Percentiles rank a stretch among this genome's conserved stretches.
Conservation (phyloP, 2,113 vertebrate species). For the Felis catus region DNA sequence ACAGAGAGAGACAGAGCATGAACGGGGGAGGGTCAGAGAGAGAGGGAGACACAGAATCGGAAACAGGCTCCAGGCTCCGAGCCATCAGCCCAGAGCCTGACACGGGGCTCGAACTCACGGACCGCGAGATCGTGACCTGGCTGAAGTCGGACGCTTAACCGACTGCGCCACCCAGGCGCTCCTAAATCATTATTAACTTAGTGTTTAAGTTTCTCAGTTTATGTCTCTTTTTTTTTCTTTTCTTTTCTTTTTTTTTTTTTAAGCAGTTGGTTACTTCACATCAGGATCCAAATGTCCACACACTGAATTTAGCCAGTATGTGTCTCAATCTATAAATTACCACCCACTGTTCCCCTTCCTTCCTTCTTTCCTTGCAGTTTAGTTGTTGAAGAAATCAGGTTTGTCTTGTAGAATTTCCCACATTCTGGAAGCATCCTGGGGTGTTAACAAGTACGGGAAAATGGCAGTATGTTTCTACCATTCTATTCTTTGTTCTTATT, state of each 20-base stretch:
- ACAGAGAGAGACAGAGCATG: too few relatives aligned
- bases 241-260: background rate
- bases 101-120: too few relatives aligned
- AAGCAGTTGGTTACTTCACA: background rate
- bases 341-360: background rate
- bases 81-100: too few relatives aligned
- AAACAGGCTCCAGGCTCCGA: too few relatives aligned
- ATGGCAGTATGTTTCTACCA: background rate
- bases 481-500: background rate
- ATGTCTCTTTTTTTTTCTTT: background rate
- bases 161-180: too few relatives aligned
- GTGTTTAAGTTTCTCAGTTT: background rate
- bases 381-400: slow-evolving; percentile 1
- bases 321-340: background rate
- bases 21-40: too few relatives aligned
- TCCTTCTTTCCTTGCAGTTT: background rate
- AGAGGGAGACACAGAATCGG: too few relatives aligned
- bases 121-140: too few relatives aligned
- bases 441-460: background rate
- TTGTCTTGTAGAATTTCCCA: background rate
- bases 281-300: background rate
- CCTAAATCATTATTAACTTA: background rate
- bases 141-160: too few relatives aligned
- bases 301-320: background rate
- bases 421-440: background rate